These are phyloP conservation scores for Drosophila virilis DNA, from an alignment of 1,140 invertebrate species.

Conservation along the genomic window DNA sequence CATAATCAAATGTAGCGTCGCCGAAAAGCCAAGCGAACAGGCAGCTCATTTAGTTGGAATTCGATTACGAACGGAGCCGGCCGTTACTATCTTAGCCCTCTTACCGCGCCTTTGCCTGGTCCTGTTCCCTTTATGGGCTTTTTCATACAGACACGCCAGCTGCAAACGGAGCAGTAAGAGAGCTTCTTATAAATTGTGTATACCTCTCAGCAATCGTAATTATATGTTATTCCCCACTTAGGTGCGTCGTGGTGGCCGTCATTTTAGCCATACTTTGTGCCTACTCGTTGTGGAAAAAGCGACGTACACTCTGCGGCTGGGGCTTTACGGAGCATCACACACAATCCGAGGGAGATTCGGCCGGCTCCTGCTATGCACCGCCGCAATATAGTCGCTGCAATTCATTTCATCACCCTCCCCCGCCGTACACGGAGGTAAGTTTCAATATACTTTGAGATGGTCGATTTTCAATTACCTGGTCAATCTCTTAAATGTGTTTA, in stretches of 20 bases:
- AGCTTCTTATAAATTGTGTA: not conserved
- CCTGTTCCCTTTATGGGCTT: slow-evolving; percentile 55
- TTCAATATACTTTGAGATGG: not conserved
- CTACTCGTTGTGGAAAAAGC: slow-evolving; percentile 88
- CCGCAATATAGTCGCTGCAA: slow-evolving; percentile 92
- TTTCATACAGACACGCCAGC: slow-evolving; percentile 62
- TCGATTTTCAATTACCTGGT: too few relatives aligned
- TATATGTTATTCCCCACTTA: slow-evolving; percentile 70
- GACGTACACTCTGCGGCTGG: slow-evolving; percentile 85
- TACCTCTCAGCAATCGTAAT: not conserved
- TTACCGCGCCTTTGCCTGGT: not conserved
- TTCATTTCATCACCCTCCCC: slow-evolving; percentile 90
- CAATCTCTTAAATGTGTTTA: not conserved
- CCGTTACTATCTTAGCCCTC: slow-evolving; percentile 13
- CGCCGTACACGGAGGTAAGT: slow-evolving; percentile 92
- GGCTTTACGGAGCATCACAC: slow-evolving; percentile 84
- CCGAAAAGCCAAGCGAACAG: slow-evolving; percentile 53
- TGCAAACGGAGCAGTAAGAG: slow-evolving; percentile 66
- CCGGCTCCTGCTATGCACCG: slow-evolving; percentile 90
- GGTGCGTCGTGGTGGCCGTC: slow-evolving; percentile 87
- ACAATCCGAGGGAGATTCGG: slow-evolving; percentile 89
- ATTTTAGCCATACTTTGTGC: slow-evolving; percentile 87
- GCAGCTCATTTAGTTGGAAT: slow-evolving; percentile 60
- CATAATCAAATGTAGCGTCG: slow-evolving; percentile 75
- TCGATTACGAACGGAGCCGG: slow-evolving; percentile 63